phyloP scores from a whole-genome alignment of 1,140 invertebrate genomes.

The Colletes gigas region DNA sequence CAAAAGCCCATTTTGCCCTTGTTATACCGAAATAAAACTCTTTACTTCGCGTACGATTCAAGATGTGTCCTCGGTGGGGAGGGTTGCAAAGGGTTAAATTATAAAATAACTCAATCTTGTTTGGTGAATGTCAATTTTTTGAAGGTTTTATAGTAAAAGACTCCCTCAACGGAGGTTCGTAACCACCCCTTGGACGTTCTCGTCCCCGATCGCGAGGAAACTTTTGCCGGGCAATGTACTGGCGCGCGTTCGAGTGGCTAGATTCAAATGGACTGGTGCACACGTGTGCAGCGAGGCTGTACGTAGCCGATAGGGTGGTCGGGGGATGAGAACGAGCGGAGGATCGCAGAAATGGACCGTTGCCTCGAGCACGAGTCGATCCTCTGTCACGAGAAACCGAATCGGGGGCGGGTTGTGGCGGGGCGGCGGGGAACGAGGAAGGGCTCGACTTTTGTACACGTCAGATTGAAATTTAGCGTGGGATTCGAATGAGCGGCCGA shows the following conservation, averaged over 20 bases:
- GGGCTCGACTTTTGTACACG: conserved; percentile 72
- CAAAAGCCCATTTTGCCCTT: too few relatives aligned
- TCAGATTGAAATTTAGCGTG: conserved; percentile 78
- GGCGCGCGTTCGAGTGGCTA: conserved; percentile 33
- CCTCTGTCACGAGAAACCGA: conserved; percentile 35
- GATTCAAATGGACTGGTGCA: conserved; percentile 45
- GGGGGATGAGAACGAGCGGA: conserved; percentile 20
- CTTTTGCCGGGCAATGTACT: conserved; percentile 49
- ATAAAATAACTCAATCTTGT: too few relatives aligned
- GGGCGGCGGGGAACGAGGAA: conserved; percentile 32
- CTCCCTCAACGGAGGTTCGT: too few relatives aligned
- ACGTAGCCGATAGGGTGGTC: background rate
- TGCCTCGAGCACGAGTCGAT: conserved; percentile 58
- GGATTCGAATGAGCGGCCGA: conserved; percentile 70
- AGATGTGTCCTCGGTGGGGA: too few relatives aligned
- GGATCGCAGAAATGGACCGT: conserved; percentile 60
- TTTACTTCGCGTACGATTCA: too few relatives aligned
- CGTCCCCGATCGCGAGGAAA: conserved; percentile 21
- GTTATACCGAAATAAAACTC: too few relatives aligned
- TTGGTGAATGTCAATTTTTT: too few relatives aligned
- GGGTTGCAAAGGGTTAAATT: too few relatives aligned
- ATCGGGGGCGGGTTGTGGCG: conserved; percentile 2
- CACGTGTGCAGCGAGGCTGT: conserved; percentile 35
- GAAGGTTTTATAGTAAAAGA: too few relatives aligned
- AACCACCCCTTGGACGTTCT: background rate